A percentile compares a stretch with the other conserved stretches of the same genome.
Conservation (phyloP, 2,888 invertebrate genomes). For the Diaperis boleti region DNA sequence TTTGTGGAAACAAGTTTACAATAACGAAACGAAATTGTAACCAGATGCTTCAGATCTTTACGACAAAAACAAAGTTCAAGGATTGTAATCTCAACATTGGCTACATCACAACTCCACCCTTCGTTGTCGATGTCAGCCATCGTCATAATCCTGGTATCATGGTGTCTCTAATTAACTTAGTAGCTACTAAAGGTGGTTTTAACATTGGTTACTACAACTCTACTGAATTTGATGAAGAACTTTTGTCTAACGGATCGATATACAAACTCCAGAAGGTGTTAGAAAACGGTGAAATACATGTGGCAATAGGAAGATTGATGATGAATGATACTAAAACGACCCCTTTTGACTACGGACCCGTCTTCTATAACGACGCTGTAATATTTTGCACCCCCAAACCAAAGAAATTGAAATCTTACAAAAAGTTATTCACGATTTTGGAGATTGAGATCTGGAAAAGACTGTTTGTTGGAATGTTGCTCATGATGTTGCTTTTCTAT, state of each 20-base stretch:
- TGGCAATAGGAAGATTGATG: conserved; percentile 48
- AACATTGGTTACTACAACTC: conserved; percentile 20
- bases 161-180: conserved; percentile 29
- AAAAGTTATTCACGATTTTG: conserved; percentile 45
- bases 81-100: conserved; percentile 12
- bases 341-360: conserved; percentile 46
- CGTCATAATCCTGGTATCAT: conserved; percentile 35
- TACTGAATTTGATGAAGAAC: conserved; percentile 34
- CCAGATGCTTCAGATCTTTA: background rate
- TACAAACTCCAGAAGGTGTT: conserved; percentile 22
- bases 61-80: background rate
- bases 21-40: background rate
- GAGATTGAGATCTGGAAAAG: conserved; percentile 38
- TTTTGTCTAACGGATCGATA: conserved; percentile 38
- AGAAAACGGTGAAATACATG: conserved; percentile 14
- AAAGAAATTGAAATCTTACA: conserved; percentile 38
- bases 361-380: conserved; percentile 43
- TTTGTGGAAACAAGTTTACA: background rate
- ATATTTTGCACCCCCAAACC: conserved; percentile 39
- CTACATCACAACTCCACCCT: conserved; percentile 4
- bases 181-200: background rate
- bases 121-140: conserved; percentile 21
- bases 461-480: conserved; percentile 13
- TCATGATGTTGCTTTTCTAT: conserved; percentile 15
- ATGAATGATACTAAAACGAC: conserved; percentile 45